Evolutionary conservation across 2,113 vertebrate species (phyloP), one percentile per base, ranked within the genome.

Genomic region (Petromus typicus): DNA sequence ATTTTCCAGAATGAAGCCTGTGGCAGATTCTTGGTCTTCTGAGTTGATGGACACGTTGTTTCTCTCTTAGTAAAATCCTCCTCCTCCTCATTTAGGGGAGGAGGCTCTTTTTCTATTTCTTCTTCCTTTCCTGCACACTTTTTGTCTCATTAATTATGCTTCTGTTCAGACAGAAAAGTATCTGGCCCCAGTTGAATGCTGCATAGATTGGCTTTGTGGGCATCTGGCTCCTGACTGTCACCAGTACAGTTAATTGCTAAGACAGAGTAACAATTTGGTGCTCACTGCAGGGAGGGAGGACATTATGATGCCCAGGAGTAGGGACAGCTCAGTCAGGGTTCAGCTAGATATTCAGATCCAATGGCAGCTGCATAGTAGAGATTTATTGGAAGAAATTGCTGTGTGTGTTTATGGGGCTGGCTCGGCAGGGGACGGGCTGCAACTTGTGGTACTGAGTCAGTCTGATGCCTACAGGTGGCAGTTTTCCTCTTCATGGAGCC

Each of bases 271-370:
- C 16, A 45, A 64, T 8, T 7, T 7, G 1, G 57, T 14, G 43
- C 5, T 66, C 17, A 9, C 37, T 4, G 23, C 0, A 2, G 4
- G 10, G 11, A n/a, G n/a, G 79, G 59, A n/a, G 71, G 25, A 10
- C 20, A 57, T 12, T 1, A 13, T 18, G 22, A 18, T 16, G 6
- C 7, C 80, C 37, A 25, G 1, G 2, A 12, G 23, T 25, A 1
- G 87, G 4, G 71, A 34, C 54, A 11, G 3, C 17, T 37, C 30
- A 16, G 18, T 57, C 73, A 56, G 64, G 20, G 25, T 22, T 87
- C 51, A 83, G 4, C 10, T 18, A 59, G 61, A 89, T 48, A 40
- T 9, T 30, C 11, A 56, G 59, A 61, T 13, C 10, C 43, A 16
- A 6, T 13, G 9, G 32, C 43, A 83, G 61, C 10, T 14, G 3